Percentiles rank a stretch among this genome's conserved stretches.
Evolutionary conservation across 2,797 vertebrate genomes (phyloP).

Genomic region (Acanthurus tractus): DNA sequence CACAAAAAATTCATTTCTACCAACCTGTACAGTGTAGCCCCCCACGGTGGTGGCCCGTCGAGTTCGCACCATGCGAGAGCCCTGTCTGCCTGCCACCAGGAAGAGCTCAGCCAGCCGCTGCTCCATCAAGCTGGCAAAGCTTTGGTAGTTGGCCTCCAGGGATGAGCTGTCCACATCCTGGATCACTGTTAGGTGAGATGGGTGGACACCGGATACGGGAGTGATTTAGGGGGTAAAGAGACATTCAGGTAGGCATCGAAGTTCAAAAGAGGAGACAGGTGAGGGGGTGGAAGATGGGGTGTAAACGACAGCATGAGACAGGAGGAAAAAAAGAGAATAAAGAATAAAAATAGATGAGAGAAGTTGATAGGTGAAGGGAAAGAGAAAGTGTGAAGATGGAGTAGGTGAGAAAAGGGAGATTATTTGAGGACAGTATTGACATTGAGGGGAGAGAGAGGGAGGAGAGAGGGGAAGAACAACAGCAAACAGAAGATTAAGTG

Average conservation of each 20-base stretch:
- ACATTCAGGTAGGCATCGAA: conserved; percentile 2
- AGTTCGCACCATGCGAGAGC: conserved; percentile 78
- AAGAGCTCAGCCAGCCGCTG: conserved; percentile 95
- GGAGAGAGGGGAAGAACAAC: background rate
- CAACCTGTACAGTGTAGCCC: conserved; percentile 93
- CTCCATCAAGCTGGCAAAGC: conserved; percentile 96
- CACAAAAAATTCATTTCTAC: background rate
- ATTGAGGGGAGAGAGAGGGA: conserved; percentile 9
- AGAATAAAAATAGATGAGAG: background rate
- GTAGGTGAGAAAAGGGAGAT: conserved; percentile 5
- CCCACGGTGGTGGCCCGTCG: conserved; percentile 91
- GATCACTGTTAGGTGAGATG: conserved; percentile 87
- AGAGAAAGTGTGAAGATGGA: background rate
- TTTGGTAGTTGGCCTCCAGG: conserved; percentile 95
- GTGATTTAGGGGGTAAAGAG: conserved; percentile 17
- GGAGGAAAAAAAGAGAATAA: background rate
- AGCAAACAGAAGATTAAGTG: conserved; percentile 22
- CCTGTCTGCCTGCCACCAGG: conserved; percentile 92
- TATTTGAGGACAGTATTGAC: conserved; percentile 19
- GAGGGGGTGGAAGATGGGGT: background rate
- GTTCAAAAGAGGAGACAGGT: conserved; percentile 10
- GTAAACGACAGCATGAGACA: background rate
- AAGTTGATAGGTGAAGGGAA: background rate
- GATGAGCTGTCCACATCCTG: conserved; percentile 94
- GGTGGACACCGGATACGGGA: conserved; percentile 15